Percentiles rank a stretch among this genome's conserved stretches.
phyloP scores from a whole-genome alignment of 2,113 vertebrate species.

The Alexandromys fortis region DNA sequence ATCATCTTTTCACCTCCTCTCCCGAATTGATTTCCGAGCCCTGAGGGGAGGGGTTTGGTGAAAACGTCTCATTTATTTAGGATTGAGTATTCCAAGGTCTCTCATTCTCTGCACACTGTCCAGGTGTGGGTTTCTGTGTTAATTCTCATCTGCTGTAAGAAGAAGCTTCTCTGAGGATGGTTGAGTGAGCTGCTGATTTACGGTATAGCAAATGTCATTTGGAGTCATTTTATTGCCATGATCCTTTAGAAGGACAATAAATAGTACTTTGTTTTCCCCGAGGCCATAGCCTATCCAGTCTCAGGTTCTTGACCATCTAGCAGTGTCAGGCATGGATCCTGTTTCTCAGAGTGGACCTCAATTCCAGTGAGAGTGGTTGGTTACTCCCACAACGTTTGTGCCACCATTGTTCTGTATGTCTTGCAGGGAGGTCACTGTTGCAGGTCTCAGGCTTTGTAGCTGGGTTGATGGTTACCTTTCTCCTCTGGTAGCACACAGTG shows the following conservation, averaged over 20 bases:
- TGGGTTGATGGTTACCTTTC: not conserved
- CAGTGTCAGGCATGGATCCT: too few species aligned
- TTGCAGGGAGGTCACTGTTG: not conserved
- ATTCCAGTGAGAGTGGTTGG: too few species aligned
- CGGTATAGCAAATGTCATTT: not conserved
- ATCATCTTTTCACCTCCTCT: too few species aligned
- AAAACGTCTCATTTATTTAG: too few species aligned
- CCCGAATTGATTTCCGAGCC: too few species aligned
- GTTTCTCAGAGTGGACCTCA: too few species aligned
- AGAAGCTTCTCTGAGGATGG: not conserved
- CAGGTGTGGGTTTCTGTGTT: too few species aligned
- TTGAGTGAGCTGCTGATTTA: not conserved
- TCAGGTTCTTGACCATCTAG: not conserved
- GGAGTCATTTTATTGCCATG: not conserved
- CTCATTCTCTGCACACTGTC: too few species aligned
- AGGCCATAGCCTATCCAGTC: not conserved
- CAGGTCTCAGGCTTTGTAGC: not conserved
- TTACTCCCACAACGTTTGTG: not conserved
- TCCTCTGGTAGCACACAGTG: not conserved
- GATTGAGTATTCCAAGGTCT: too few species aligned
- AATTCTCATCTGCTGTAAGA: too few species aligned
- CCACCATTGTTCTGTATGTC: fast-evolving
- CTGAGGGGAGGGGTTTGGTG: too few species aligned
- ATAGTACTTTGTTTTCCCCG: not conserved
- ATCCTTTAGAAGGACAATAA: not conserved